Conservation (phyloP, 2,888 invertebrate genomes). For the Sesia bembeciformis region DNA sequence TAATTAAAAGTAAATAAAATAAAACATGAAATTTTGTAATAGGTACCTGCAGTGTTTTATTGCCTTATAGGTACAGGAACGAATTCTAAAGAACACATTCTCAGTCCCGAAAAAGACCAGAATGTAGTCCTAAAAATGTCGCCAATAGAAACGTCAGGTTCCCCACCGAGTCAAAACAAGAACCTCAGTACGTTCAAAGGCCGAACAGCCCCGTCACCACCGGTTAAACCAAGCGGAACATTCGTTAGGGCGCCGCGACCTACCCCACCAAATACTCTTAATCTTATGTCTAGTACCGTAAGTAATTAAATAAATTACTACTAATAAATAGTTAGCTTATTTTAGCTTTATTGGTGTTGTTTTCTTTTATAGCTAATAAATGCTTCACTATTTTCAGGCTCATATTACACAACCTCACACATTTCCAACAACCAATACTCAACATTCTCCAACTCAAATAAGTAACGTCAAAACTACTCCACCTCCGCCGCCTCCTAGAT, state of each 20-base stretch:
- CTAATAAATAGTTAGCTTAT: constrained; percentile 3
- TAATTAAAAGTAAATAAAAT: background rate
- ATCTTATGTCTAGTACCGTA: constrained; percentile 78
- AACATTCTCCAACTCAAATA: constrained; percentile 52
- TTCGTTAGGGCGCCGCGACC: constrained; percentile 80
- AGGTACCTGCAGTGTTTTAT: background rate
- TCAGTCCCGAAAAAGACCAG: constrained; percentile 66
- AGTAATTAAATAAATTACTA: constrained; percentile 21
- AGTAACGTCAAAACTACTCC: constrained; percentile 75
- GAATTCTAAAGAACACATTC: constrained; percentile 49
- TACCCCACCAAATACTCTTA: constrained; percentile 88
- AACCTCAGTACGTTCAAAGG: constrained; percentile 82
- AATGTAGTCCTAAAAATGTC: constrained; percentile 86
- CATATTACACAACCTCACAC: constrained; percentile 72
- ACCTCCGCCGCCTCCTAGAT: constrained; percentile 88
- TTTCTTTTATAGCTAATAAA: constrained; percentile 4
- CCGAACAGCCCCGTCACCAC: constrained; percentile 71
- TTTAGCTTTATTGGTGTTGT: constrained; percentile 33
- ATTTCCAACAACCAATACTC: constrained; percentile 54
- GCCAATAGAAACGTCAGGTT: constrained; percentile 74
- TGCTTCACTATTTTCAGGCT: constrained; percentile 59
- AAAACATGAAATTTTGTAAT: no score
- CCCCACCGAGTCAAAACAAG: constrained; percentile 61
- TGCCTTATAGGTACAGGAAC: constrained; percentile 44
- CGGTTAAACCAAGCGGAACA: constrained; percentile 56